Base-by-base conservation (phyloP, 2,888 invertebrate species). In the Lithodes maja region DNA sequence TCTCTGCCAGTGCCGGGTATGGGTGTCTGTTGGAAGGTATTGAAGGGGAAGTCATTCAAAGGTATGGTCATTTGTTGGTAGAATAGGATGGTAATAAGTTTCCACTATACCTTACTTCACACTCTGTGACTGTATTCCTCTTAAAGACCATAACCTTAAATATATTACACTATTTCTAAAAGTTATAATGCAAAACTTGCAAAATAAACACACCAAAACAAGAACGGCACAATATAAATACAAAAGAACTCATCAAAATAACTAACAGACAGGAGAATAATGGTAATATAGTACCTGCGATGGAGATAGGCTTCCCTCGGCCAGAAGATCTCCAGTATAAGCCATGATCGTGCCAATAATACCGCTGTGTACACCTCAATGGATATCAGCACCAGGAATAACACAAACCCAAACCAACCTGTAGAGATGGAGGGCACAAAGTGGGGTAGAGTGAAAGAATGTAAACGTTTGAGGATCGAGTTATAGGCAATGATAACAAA, bases 281-380 rank as follows among this genome's bases (percentile, higher is more conserved):
- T 33, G 33, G 33, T 5, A 3, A 81, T 49, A 15, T 1, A 15
- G 5, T 93, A 95, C 95, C 95, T 94, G 93, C 93, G 95, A 95
- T 94, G 96, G 95, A 92, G 95, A 93, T 92, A 93, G 50, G 94
- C 94, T 91, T 96, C 96, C n/a, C 94, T 94, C 0, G 96, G 96
- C 92, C 96, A 95, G 89, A 97, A 94, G 90, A 95, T 94, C 93
- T 96, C 96, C 0, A 97, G 96, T 81, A 98, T 95, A 0, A 96
- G 94, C 98, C 98, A 98, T 93, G 97, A 96, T 92, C 96, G 95
- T 0, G 97, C 97, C 33, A 98, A 94, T 71, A 97, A 94, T 61
- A 95, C 95, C 0, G 98, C 97, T 0, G 97, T 97, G 93, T 97
- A 98, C 83, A 97, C 95, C 94, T 97, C 97, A 80, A 96, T 93